Evolutionary conservation across 1,140 invertebrate genomes (phyloP).

Genomic region (Drosophila lowei): DNA sequence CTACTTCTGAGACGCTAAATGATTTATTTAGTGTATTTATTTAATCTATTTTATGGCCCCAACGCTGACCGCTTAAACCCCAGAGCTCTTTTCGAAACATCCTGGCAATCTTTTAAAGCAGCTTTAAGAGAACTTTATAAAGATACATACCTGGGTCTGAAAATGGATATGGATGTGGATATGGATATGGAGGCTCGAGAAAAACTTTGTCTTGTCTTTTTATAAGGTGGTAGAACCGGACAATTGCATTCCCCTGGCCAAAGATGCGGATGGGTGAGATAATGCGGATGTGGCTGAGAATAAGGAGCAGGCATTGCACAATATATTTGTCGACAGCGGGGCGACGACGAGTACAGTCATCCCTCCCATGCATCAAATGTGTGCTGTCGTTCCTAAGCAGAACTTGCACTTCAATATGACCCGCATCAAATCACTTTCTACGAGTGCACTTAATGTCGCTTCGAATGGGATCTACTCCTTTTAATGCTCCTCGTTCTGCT

Average conservation of each 20-base stretch:
- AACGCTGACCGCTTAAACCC: background rate
- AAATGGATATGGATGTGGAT: no score
- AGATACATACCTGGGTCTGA: no score
- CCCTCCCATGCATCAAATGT: constrained; percentile 20
- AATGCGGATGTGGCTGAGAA: background rate
- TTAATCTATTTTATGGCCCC: constrained; percentile 64
- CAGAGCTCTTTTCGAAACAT: background rate
- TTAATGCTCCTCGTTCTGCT: background rate
- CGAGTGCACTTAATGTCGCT: constrained; percentile 65
- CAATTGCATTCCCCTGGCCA: no score
- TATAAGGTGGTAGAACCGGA: no score
- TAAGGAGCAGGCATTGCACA: no score
- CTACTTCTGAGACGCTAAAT: constrained; percentile 49
- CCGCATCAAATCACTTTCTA: constrained; percentile 66
- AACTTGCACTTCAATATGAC: constrained; percentile 56
- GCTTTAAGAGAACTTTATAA: background rate
- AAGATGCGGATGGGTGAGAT: no score
- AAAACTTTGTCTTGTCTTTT: no score
- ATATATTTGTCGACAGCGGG: constrained; percentile 7
- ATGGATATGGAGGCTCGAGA: no score
- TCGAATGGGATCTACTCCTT: constrained; percentile 27
- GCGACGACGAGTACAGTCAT: constrained; percentile 8
- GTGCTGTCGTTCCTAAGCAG: constrained; percentile 26
- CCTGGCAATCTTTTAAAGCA: background rate
- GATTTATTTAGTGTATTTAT: constrained; percentile 74